Conservation (phyloP, 2,113 vertebrate species). For the Scopus umbretta region DNA sequence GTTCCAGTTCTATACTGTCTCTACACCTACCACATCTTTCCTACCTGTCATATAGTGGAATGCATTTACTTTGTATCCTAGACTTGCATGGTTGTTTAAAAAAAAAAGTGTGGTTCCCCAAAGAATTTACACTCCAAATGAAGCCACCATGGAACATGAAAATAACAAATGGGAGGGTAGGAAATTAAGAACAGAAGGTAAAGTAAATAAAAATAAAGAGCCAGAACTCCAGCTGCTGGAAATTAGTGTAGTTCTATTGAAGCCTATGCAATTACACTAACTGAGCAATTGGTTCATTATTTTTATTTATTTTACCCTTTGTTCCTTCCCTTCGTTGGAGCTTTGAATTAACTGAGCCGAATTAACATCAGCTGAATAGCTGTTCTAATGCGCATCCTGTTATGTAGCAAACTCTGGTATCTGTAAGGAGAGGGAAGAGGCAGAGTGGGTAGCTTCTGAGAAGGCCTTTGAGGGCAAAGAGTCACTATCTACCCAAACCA, state of each 20-base stretch:
- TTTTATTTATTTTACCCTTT: slow-evolving; percentile 29
- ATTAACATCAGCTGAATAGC: neutral
- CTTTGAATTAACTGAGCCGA: neutral
- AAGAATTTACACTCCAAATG: neutral
- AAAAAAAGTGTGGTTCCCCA: neutral
- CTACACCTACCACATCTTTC: neutral
- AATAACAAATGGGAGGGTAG: slow-evolving; percentile 6
- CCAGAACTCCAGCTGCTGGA: slow-evolving; percentile 20
- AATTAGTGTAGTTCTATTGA: slow-evolving; percentile 1
- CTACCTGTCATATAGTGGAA: neutral
- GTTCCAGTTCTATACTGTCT: neutral
- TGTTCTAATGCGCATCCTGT: neutral
- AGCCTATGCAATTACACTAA: slow-evolving; percentile 31
- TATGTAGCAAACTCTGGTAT: neutral
- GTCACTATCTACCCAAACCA: too few species aligned
- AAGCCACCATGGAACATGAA: neutral
- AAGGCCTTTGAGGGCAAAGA: neutral
- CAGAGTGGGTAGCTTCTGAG: neutral
- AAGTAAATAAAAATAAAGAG: slow-evolving; percentile 29
- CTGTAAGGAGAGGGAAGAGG: neutral
- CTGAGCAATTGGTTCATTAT: slow-evolving; percentile 24
- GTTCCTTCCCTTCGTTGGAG: neutral
- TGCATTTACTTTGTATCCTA: neutral
- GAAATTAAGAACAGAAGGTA: slow-evolving; percentile 42
- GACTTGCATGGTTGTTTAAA: neutral